Conservation (phyloP, 2,113 vertebrate species). For the Sciurus niger region DNA sequence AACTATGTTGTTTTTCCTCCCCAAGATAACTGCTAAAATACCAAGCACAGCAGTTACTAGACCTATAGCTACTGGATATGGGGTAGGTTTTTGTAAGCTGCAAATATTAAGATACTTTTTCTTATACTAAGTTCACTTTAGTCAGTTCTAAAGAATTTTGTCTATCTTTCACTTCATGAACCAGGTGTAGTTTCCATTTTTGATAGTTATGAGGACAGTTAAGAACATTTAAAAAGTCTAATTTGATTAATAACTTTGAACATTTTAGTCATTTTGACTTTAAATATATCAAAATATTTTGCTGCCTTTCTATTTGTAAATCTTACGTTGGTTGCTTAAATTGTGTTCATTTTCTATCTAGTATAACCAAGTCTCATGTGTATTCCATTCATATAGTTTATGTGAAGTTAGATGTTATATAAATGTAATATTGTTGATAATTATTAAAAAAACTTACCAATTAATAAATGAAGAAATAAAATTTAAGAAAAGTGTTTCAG, state of each 20-base stretch:
- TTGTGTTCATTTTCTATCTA: slow-evolving; percentile 47
- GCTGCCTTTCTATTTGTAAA: slow-evolving; percentile 55
- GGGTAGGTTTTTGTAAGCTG: slow-evolving; percentile 89
- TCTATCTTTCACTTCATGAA: slow-evolving; percentile 26
- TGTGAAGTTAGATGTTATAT: slow-evolving; percentile 47
- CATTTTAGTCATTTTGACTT: slow-evolving; percentile 65
- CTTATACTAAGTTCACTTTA: slow-evolving; percentile 55
- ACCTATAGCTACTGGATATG: slow-evolving; percentile 93
- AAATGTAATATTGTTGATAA: slow-evolving; percentile 34
- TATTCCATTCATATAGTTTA: slow-evolving; percentile 55
- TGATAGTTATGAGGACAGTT: slow-evolving; percentile 22
- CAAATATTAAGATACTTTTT: slow-evolving; percentile 75
- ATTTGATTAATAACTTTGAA: slow-evolving; percentile 46
- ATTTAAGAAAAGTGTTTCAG: slow-evolving; percentile 46
- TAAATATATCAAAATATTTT: slow-evolving; percentile 51
- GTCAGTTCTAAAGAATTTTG: slow-evolving; percentile 31
- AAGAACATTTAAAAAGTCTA: slow-evolving; percentile 43
- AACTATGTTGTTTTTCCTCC: slow-evolving; percentile 77
- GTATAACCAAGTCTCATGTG: slow-evolving; percentile 17
- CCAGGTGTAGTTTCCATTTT: slow-evolving; percentile 45
- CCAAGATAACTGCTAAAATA: slow-evolving; percentile 95
- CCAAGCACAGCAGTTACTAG: slow-evolving; percentile 93
- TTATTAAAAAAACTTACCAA: neutral
- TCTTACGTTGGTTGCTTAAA: slow-evolving; percentile 55
- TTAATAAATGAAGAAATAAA: slow-evolving; percentile 60